These are phyloP conservation scores for Hemicordylus capensis DNA, from an alignment of 2,113 vertebrate genomes.

Conservation along the genomic window DNA sequence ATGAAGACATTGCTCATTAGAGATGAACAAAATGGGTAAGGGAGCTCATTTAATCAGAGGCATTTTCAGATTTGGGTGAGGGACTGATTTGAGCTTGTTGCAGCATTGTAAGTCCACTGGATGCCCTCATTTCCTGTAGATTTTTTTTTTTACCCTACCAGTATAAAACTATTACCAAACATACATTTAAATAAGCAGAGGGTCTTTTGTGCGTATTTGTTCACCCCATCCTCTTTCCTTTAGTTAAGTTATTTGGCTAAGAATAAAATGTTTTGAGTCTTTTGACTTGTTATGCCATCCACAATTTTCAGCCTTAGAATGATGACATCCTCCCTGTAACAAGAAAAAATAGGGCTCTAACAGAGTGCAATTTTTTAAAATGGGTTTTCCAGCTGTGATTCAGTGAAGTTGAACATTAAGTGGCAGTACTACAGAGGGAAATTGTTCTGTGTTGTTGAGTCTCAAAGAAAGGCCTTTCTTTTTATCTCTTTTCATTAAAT, in stretches of 20 bases:
- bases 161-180: background rate
- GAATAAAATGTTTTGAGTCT: conserved; percentile 11
- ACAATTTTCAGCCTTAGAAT: conserved; percentile 24
- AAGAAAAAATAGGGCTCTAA: conserved; percentile 4
- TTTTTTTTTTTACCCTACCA: background rate
- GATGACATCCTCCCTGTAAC: conserved; percentile 46
- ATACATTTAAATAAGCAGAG: background rate
- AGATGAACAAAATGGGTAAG: background rate
- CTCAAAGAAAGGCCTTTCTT: conserved; percentile 25
- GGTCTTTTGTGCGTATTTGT: background rate
- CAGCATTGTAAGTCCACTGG: background rate
- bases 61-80: background rate
- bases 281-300: conserved; percentile 24
- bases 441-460: conserved; percentile 25
- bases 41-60: background rate
- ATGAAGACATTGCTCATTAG: background rate
- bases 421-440: conserved; percentile 61
- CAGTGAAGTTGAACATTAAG: conserved; percentile 63
- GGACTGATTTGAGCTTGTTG: background rate
- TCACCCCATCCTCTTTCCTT: background rate
- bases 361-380: conserved; percentile 56
- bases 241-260: background rate
- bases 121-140: background rate
- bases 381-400: conserved; percentile 59
- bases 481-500: conserved; percentile 11